phyloP scores from a whole-genome alignment of 2,797 vertebrate species.

The Leucoraja ocellata region DNA sequence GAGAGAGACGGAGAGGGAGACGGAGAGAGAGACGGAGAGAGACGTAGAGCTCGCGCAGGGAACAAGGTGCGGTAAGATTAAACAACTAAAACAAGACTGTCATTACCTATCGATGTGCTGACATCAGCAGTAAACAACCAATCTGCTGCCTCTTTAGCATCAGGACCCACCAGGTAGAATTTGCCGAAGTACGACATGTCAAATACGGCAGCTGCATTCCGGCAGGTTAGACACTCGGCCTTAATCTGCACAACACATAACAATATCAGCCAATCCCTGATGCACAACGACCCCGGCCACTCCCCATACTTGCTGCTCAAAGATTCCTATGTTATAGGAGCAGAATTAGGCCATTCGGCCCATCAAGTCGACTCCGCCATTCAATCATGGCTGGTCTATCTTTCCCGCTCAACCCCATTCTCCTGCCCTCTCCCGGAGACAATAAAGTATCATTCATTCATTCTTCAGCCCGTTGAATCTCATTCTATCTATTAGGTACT shows the following conservation, averaged over 20 bases:
- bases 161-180: conserved; percentile 84
- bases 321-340: no score
- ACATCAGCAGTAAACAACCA: conserved; percentile 90
- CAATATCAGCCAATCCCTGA: background rate
- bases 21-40: fast-evolving
- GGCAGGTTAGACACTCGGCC: conserved; percentile 78
- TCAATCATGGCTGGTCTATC: no score
- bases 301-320: no score
- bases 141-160: conserved; percentile 77
- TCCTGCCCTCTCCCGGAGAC: no score
- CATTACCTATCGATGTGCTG: conserved; percentile 77
- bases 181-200: conserved; percentile 98
- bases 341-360: no score
- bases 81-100: background rate
- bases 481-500: no score
- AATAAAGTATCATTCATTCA: no score
- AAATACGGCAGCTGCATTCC: conserved; percentile 75
- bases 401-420: no score
- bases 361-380: no score
- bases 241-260: conserved; percentile 63
- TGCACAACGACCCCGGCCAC: background rate
- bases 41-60: fast-evolving
- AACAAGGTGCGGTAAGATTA: no score
- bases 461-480: no score
- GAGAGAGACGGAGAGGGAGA: background rate